Conservation (phyloP, 1,140 invertebrate species). For the Neelides sp. region DNA sequence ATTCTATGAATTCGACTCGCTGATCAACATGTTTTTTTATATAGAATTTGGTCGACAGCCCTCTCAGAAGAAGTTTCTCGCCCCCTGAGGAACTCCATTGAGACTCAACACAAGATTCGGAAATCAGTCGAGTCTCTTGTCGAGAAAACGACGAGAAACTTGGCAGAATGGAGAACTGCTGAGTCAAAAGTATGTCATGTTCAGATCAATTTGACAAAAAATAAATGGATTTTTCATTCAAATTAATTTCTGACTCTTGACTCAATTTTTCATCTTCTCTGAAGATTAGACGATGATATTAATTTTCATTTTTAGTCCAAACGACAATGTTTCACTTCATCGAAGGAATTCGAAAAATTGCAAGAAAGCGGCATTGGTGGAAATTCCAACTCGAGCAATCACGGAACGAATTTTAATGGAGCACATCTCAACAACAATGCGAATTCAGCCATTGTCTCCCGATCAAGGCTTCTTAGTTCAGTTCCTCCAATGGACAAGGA, state of each 20-base stretch:
- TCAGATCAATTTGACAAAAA: too few species aligned
- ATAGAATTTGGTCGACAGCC: slow-evolving; percentile 57
- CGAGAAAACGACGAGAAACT: slow-evolving; percentile 66
- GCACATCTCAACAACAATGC: slow-evolving; percentile 5
- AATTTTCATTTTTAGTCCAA: slow-evolving; percentile 44
- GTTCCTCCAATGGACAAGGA: slow-evolving; percentile 49
- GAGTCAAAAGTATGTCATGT: slow-evolving; percentile 59
- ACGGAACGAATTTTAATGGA: background rate
- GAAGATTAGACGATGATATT: background rate
- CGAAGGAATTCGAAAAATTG: slow-evolving; percentile 74
- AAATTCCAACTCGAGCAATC: background rate
- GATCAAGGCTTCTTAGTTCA: slow-evolving; percentile 29
- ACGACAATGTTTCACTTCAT: slow-evolving; percentile 65
- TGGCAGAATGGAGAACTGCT: slow-evolving; percentile 68
- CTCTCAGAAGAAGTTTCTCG: slow-evolving; percentile 77
- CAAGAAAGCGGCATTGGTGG: slow-evolving; percentile 47
- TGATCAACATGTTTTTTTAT: slow-evolving; percentile 32
- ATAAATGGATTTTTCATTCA: too few species aligned
- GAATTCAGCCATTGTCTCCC: slow-evolving; percentile 17
- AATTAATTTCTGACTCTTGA: too few species aligned
- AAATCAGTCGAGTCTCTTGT: slow-evolving; percentile 66
- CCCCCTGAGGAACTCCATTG: slow-evolving; percentile 57
- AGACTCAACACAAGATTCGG: slow-evolving; percentile 56
- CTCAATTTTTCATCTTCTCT: slow-evolving; percentile 5
- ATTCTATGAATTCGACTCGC: too few species aligned